Evolutionary conservation across 1,140 invertebrate genomes (phyloP).

Genomic region (Drosophila pseudoananassae): DNA sequence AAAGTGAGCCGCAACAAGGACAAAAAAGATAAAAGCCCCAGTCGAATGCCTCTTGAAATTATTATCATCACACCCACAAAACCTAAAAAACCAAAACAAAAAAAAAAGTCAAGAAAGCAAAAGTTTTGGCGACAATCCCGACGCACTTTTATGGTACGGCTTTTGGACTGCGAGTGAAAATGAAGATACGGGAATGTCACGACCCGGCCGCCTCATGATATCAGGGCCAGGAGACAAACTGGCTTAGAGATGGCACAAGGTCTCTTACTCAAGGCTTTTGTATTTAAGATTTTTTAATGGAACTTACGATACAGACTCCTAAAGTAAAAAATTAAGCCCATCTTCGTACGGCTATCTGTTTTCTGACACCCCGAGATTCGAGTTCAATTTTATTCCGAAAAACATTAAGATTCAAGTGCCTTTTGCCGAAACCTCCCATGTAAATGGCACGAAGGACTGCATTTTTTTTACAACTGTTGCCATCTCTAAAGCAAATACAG

Average conservation of each 20-base stretch:
- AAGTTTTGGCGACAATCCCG: slow-evolving; percentile 70
- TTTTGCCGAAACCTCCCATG: background rate
- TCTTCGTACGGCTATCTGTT: too few species aligned
- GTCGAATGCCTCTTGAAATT: slow-evolving; percentile 41
- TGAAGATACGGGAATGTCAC: slow-evolving; percentile 51
- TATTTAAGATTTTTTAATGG: background rate
- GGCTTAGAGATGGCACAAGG: slow-evolving; percentile 23
- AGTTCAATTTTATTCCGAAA: background rate
- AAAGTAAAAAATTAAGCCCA: too few species aligned
- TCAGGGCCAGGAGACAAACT: slow-evolving; percentile 2
- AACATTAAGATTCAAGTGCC: background rate
- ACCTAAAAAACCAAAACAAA: slow-evolving; percentile 1
- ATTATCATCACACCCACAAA: slow-evolving; percentile 60
- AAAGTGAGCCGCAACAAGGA: slow-evolving; percentile 4
- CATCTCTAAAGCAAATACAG: slow-evolving; percentile 45
- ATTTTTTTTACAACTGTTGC: background rate
- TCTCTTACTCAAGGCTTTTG: background rate
- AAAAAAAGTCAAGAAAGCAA: slow-evolving; percentile 61
- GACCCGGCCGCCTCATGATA: slow-evolving; percentile 3
- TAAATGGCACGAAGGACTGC: background rate
- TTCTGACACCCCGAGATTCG: too few species aligned
- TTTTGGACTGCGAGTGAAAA: slow-evolving; percentile 59
- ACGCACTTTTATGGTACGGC: slow-evolving; percentile 72
- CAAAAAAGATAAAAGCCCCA: slow-evolving; percentile 29
- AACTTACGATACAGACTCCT: too few species aligned